These are phyloP conservation scores for Xiphophorus couchianus DNA, from an alignment of 2,113 vertebrate species.

Conservation along the genomic window DNA sequence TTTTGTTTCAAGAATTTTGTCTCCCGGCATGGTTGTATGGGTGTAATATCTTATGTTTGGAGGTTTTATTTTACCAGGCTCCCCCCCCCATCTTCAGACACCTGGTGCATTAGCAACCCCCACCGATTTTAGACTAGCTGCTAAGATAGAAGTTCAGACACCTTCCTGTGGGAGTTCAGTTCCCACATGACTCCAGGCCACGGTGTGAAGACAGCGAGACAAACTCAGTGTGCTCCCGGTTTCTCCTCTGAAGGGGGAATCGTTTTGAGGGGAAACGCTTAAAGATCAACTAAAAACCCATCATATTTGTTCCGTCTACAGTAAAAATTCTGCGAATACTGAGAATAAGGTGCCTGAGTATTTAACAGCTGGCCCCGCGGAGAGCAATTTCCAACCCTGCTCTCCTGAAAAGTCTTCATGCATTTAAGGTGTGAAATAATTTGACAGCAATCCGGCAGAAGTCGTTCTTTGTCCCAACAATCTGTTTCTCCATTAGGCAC, in stretches of 20 bases:
- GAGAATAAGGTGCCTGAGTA: not conserved
- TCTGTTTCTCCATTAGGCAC: slow-evolving; percentile 47
- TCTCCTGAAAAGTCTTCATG: slow-evolving; percentile 30
- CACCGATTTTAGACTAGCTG: not conserved
- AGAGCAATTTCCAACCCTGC: slow-evolving; percentile 28
- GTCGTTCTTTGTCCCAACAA: not conserved
- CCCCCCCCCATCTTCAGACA: not conserved
- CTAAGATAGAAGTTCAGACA: not conserved
- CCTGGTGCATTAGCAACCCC: not conserved
- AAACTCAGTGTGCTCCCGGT: not conserved
- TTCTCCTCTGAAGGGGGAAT: not conserved
- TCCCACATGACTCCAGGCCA: not conserved
- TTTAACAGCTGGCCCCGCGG: slow-evolving; percentile 12
- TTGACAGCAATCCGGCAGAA: slow-evolving; percentile 28
- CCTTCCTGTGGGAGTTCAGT: not conserved
- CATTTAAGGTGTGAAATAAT: slow-evolving; percentile 25
- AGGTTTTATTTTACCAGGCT: not conserved
- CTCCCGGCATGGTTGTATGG: not conserved
- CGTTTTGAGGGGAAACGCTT: slow-evolving; percentile 10
- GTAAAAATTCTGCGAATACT: slow-evolving; percentile 13
- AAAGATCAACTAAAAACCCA: slow-evolving; percentile 1
- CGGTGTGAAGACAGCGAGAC: not conserved
- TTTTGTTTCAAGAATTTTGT: not conserved
- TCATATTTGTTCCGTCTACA: slow-evolving; percentile 19
- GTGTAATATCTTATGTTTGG: not conserved